A percentile compares a stretch with the other conserved stretches of the same genome.
These are phyloP conservation scores for Leucophenga maculata DNA, from an alignment of 2,888 invertebrate genomes.

Conservation along the genomic window DNA sequence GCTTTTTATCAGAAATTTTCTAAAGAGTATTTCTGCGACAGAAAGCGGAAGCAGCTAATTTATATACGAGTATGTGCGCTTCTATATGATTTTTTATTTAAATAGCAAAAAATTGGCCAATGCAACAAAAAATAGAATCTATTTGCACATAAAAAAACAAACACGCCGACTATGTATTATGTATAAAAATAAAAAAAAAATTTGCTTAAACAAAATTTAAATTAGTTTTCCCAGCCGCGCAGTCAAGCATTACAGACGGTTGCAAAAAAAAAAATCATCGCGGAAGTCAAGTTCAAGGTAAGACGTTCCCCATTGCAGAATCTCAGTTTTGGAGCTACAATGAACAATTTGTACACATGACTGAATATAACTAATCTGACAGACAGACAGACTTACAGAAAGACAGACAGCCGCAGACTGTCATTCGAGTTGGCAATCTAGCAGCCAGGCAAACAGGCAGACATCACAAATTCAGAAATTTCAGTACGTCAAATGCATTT, in stretches of 20 bases:
- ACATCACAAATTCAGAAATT: slow-evolving; percentile 17
- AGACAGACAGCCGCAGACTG: not conserved
- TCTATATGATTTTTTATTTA: not conserved
- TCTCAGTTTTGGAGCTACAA: not conserved
- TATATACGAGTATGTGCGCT: not conserved
- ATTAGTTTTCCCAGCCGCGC: slow-evolving; percentile 36
- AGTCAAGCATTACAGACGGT: slow-evolving; percentile 19
- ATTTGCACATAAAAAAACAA: no score
- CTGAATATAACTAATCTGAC: not conserved
- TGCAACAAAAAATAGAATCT: no score
- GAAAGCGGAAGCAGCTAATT: slow-evolving; percentile 19
- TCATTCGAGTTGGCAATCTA: not conserved
- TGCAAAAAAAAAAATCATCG: slow-evolving; percentile 32
- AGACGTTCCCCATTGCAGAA: slow-evolving; percentile 8
- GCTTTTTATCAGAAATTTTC: slow-evolving; percentile 3
- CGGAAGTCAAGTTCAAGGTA: slow-evolving; percentile 61
- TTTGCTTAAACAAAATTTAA: slow-evolving; percentile 38
- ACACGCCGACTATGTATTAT: not conserved
- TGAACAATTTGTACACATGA: slow-evolving; percentile 11
- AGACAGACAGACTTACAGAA: slow-evolving; percentile 15
- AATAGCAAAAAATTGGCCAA: not conserved
- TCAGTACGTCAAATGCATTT: slow-evolving; percentile 26
- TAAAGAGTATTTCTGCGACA: not conserved
- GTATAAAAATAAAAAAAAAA: slow-evolving; percentile 16
- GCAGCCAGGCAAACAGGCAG: not conserved